Conservation (phyloP, 2,797 vertebrate genomes). For the Dendrocincla tyrannina region DNA sequence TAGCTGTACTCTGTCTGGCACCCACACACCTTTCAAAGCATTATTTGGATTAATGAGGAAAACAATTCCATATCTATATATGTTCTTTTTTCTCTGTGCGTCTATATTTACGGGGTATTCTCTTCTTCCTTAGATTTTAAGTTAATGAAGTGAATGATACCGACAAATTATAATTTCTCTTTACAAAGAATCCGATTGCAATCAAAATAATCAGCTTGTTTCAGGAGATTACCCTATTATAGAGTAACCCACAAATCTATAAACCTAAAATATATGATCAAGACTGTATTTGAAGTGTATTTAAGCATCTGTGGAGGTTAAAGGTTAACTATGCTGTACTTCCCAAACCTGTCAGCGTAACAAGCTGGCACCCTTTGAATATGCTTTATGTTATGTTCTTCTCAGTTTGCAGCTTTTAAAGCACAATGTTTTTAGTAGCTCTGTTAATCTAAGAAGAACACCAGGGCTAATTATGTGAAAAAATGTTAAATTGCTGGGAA, state of each 20-base stretch:
- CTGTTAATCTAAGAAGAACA: slow-evolving; percentile 62
- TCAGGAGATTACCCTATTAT: neutral
- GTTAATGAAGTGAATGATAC: neutral
- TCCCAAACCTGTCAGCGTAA: slow-evolving; percentile 27
- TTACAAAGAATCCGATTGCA: neutral
- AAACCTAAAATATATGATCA: neutral
- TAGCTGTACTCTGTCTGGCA: rapidly evolving
- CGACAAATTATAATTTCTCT: neutral
- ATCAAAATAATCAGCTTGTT: neutral
- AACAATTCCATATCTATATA: rapidly evolving
- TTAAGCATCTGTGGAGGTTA: slow-evolving; percentile 3
- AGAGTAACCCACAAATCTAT: neutral
- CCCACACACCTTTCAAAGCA: neutral
- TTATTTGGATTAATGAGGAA: neutral
- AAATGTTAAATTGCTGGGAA: slow-evolving; percentile 67
- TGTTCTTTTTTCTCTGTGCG: rapidly evolving
- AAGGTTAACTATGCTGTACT: slow-evolving; percentile 38
- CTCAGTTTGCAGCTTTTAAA: slow-evolving; percentile 30
- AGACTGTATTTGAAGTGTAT: neutral
- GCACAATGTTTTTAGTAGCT: slow-evolving; percentile 58
- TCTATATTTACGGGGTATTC: neutral
- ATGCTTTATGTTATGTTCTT: neutral
- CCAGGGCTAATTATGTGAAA: slow-evolving; percentile 65
- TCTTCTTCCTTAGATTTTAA: neutral
- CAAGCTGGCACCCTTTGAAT: slow-evolving; percentile 19